Base-by-base conservation (phyloP, 2,113 vertebrate species). In the Pygoscelis antarcticus region DNA sequence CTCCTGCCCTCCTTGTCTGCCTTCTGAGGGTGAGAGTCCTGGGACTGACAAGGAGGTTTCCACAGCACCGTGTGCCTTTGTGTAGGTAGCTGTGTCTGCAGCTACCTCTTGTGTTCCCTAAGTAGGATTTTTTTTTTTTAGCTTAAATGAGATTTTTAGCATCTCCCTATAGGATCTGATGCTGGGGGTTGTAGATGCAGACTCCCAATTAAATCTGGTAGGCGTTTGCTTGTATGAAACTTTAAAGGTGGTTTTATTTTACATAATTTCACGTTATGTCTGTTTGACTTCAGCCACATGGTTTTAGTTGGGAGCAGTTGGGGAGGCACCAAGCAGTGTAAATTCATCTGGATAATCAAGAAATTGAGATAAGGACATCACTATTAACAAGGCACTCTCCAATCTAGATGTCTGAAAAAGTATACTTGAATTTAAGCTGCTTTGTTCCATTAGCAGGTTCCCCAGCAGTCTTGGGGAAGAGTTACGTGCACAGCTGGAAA, bases 381-480 rank as follows among this genome's bases (percentile, higher is more conserved):
- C 38, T 79, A 1, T 22, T 85, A 54, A 46, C 8, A 72, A 49
- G 20, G 13, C 19, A 16, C 1, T 49, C 23, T 81, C 25, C 1
- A 3, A 34, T 76, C 36, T 46, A 72, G 26, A 7, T 16, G 26
- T 54, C 34, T 93, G 66, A 75, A 61, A 66, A 81, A n/a, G 14
- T 81, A 65, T 30, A 47, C 30, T 4, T 64, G 26, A 46, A 29
- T 58, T 81, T 38, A 62, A 85, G 51, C 46, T 58, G 20, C 49
- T 72, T 55, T 0, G 0, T 68, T 21, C 25, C 17, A 3, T 71
- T 69, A 64, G 40, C 1, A 2, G 22, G 17, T 46, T 87, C 27
- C 25, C 13, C 23, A 42, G 34, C 16, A 26, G 38, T 52, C 21
- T 40, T 32, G 16, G 34, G 52, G 32, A 82, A 62, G 22, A 57